These are phyloP conservation scores for Potamilus streckersoni DNA, from an alignment of 1,140 invertebrate species.

Conservation along the genomic window DNA sequence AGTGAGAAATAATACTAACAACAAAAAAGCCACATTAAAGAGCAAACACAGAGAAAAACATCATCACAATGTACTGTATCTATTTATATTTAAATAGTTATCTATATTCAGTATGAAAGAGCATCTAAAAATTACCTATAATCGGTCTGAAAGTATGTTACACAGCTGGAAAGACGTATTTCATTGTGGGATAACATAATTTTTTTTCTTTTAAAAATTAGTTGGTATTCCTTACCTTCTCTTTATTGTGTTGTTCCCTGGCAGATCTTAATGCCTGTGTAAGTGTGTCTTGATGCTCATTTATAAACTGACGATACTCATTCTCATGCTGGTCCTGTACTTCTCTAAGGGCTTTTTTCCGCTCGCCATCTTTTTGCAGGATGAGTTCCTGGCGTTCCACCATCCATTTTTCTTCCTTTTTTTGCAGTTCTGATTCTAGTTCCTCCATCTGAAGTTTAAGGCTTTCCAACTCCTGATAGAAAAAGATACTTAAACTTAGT, in stretches of 20 bases:
- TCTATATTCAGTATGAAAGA: no score
- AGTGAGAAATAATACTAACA: no score
- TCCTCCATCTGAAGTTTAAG: conserved; percentile 9
- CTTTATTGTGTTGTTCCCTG: conserved; percentile 25
- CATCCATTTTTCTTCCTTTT: conserved; percentile 18
- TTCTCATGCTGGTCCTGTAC: conserved; percentile 15
- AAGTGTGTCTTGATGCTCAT: conserved; percentile 26
- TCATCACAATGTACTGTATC: no score
- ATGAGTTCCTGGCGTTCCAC: conserved; percentile 21
- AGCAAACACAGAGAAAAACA: no score
- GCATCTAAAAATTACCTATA: no score
- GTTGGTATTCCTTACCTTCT: conserved; percentile 18
- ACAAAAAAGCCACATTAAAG: no score
- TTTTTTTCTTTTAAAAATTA: no score
- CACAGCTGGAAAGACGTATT: no score
- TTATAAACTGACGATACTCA: conserved; percentile 27
- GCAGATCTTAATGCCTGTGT: conserved; percentile 21
- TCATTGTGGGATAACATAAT: no score
- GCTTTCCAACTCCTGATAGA: conserved; percentile 18
- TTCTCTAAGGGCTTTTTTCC: conserved; percentile 7
- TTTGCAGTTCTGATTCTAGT: conserved; percentile 9
- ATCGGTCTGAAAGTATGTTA: no score
- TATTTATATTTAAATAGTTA: no score
- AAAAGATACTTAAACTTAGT: background rate
- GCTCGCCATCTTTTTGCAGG: conserved; percentile 23